Evolutionary conservation across 2,888 invertebrate genomes (phyloP).

Genomic region (Noctua janthina): DNA sequence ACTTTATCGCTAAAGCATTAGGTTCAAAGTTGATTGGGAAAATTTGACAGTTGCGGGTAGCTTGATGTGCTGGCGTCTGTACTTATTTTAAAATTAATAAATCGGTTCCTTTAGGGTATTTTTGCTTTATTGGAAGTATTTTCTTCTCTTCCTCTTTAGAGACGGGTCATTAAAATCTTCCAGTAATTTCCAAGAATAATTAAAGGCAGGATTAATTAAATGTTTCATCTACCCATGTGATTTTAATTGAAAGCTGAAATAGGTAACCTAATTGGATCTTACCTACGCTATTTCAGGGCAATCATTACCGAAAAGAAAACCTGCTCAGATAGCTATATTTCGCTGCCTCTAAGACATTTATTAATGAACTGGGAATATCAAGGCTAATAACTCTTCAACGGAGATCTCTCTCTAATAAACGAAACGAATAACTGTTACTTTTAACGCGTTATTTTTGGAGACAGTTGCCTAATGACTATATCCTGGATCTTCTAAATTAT

Average conservation of each 20-base stretch:
- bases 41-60: no score
- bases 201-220: conserved; percentile 7
- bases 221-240: neutral
- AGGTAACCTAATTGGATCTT: conserved; percentile 13
- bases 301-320: conserved; percentile 22
- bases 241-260: conserved; percentile 6
- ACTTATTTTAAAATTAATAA: neutral
- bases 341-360: conserved; percentile 2
- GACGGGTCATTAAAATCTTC: neutral
- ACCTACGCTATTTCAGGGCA: conserved; percentile 26
- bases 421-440: conserved; percentile 18
- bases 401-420: neutral
- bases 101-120: neutral
- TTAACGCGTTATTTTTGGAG: conserved; percentile 6
- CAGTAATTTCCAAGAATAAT: neutral
- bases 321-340: neutral
- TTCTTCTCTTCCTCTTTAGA: neutral
- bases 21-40: no score
- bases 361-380: conserved; percentile 10
- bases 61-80: no score
- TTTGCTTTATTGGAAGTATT: neutral
- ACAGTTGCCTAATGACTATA: conserved; percentile 7
- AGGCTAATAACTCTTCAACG: conserved; percentile 4
- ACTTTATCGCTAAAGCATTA: no score
- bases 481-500: conserved; percentile 5